These are phyloP conservation scores for Hemichromis elongatus DNA, from an alignment of 2,113 vertebrate species.

Conservation along the genomic window DNA sequence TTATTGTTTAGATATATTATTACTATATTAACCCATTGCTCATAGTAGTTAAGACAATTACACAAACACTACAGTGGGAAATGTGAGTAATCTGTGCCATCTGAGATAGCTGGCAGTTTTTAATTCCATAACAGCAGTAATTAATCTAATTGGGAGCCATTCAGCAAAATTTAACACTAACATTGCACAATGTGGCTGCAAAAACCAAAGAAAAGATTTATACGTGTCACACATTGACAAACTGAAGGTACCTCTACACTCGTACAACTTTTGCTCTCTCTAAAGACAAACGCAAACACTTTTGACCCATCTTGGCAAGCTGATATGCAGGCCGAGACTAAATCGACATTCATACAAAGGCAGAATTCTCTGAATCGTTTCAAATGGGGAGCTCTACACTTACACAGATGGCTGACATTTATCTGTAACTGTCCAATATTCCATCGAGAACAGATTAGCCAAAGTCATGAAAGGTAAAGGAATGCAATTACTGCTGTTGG, in stretches of 20 bases:
- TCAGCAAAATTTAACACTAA: background rate
- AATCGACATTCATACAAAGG: background rate
- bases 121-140: background rate
- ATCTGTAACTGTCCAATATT: background rate
- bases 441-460: background rate
- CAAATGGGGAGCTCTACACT: background rate
- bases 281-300: background rate
- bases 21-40: background rate
- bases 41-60: background rate
- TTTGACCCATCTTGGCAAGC: background rate
- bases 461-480: background rate
- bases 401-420: conserved; percentile 38
- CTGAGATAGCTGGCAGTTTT: background rate
- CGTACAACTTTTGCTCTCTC: background rate
- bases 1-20: background rate
- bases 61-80: background rate
- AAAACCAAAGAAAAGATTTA: background rate
- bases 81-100: background rate
- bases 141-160: background rate
- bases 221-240: background rate
- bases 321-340: background rate
- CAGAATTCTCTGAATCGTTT: background rate
- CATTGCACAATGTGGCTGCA: background rate
- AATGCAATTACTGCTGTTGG: conserved; percentile 17
- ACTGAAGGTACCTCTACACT: background rate